Percentiles rank a stretch among this genome's conserved stretches.
phyloP scores from a whole-genome alignment of 1,140 invertebrate species.

The Drosophila suzukii region DNA sequence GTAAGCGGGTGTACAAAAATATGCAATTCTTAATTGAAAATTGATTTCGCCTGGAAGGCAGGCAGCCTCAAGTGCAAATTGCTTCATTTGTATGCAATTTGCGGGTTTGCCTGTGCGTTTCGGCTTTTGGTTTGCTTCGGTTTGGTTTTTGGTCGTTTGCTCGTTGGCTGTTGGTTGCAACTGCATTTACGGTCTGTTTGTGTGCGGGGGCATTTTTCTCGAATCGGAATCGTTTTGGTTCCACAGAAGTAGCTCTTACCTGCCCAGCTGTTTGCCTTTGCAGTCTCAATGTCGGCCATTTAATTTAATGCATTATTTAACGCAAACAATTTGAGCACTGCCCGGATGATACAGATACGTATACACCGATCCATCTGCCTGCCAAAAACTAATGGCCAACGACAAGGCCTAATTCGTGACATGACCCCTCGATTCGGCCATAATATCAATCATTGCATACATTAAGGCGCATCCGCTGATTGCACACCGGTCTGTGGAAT shows the following conservation, averaged over 20 bases:
- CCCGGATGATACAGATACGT: not conserved
- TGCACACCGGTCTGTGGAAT: conserved; percentile 25
- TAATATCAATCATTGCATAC: conserved; percentile 51
- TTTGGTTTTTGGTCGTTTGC: conserved; percentile 22
- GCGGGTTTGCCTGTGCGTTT: conserved; percentile 43
- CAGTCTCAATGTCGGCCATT: conserved; percentile 20
- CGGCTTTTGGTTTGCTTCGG: conserved; percentile 38
- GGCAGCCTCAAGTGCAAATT: conserved; percentile 63
- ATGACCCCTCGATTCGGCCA: conserved; percentile 7
- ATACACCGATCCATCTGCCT: conserved; percentile 12
- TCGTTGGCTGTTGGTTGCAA: conserved; percentile 23
- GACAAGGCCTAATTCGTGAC: conserved; percentile 40
- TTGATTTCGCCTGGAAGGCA: conserved; percentile 44
- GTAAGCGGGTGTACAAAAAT: conserved; percentile 47
- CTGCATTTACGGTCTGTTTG: conserved; percentile 44
- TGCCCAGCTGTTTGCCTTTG: conserved; percentile 37
- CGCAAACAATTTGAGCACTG: conserved; percentile 30
- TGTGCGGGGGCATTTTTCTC: conserved; percentile 32
- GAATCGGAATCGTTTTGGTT: not conserved
- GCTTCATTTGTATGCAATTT: conserved; percentile 74
- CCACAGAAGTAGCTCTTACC: conserved; percentile 24
- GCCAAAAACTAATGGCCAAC: conserved; percentile 31
- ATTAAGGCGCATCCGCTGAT: conserved; percentile 45
- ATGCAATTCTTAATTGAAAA: conserved; percentile 72
- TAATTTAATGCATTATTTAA: conserved; percentile 59